Conservation (phyloP, 2,113 vertebrate species). For the Pithys albifrons region DNA sequence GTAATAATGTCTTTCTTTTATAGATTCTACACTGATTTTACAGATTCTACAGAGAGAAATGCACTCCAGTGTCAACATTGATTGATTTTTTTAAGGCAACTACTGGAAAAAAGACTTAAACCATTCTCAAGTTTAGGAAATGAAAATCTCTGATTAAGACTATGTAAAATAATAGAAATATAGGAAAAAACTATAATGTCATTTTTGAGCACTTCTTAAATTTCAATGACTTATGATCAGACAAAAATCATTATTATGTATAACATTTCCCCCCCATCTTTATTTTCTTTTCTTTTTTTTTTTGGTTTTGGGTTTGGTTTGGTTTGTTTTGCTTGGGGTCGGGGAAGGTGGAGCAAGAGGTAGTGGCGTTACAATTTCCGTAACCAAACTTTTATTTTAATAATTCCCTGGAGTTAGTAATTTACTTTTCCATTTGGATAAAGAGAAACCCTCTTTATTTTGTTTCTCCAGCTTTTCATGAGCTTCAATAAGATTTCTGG, state of each 20-base stretch:
- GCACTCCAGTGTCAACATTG: background rate
- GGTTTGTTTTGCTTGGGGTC: background rate
- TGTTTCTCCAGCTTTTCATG: background rate
- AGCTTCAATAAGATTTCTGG: background rate
- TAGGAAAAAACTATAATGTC: background rate
- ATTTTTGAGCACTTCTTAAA: background rate
- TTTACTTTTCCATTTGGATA: background rate
- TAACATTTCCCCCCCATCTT: accelerated
- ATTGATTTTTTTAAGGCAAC: background rate
- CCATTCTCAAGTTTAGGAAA: background rate
- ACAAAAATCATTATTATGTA: background rate
- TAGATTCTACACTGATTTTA: background rate
- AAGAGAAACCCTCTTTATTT: background rate
- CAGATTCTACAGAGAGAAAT: background rate
- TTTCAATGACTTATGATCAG: background rate
- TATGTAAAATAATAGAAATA: background rate
- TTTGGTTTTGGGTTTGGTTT: no score
- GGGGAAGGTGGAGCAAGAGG: accelerated
- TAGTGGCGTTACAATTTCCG: background rate
- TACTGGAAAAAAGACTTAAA: background rate
- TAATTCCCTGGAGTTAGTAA: background rate
- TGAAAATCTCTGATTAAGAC: background rate
- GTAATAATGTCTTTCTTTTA: background rate
- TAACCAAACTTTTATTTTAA: background rate
- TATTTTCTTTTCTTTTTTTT: background rate